Evolutionary conservation across 2,888 invertebrate genomes (phyloP).

Genomic region (Atrina japonica): DNA sequence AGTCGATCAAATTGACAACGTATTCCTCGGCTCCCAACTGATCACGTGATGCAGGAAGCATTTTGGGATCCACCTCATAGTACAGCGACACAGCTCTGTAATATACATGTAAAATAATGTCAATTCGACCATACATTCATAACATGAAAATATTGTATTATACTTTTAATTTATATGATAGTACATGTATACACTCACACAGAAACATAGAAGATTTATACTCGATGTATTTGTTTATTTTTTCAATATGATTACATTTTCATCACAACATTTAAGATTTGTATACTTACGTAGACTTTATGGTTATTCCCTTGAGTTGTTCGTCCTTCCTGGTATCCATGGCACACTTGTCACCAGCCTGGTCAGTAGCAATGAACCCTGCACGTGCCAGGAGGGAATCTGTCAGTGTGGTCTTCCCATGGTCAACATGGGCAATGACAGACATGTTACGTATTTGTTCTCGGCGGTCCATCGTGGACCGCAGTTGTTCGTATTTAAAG

Average conservation of each 20-base stretch:
- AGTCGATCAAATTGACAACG: conserved; percentile 99
- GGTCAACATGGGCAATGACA: conserved; percentile 99
- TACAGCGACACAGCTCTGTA: conserved; percentile 98
- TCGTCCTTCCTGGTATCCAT: conserved; percentile 99
- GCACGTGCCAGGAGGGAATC: conserved; percentile 99
- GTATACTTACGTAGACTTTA: conserved; percentile 97
- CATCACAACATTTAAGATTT: background rate
- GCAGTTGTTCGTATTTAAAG: conserved; percentile 99
- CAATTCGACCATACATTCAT: background rate
- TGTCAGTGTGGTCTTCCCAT: conserved; percentile 99
- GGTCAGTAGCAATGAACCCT: conserved; percentile 98
- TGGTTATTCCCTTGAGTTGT: conserved; percentile 99
- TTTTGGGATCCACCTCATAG: conserved; percentile 91
- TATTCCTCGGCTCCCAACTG: conserved; percentile 90
- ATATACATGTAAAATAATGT: no score
- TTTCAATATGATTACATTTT: background rate
- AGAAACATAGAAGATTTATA: no score
- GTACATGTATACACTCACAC: no score
- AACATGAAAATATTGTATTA: conserved; percentile 5
- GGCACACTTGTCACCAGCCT: conserved; percentile 99
- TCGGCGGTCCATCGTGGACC: conserved; percentile 99
- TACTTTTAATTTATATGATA: no score
- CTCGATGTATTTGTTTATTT: background rate
- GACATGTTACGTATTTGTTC: conserved; percentile 99
- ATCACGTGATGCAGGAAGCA: conserved; percentile 17